These are phyloP conservation scores for Sphaeridia pumilis DNA, from an alignment of 2,888 invertebrate species.

Conservation along the genomic window DNA sequence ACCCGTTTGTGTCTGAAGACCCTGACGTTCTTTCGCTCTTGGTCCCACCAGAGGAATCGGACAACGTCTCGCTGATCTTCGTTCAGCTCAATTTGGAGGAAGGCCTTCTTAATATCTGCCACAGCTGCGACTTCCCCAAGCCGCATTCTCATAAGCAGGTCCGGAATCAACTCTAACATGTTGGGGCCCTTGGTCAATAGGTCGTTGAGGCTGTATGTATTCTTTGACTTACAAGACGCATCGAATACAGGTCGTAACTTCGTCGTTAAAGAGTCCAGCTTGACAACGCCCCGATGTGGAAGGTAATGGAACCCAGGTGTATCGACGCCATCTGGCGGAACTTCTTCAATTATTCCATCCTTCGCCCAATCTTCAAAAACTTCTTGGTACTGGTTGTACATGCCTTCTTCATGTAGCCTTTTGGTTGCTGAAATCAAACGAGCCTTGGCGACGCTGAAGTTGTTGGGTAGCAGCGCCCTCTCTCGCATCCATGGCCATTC, in stretches of 20 bases:
- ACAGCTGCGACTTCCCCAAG: conserved; percentile 22
- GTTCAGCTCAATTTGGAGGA: conserved; percentile 36
- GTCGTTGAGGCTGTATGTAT: conserved; percentile 25
- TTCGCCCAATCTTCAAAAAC: conserved; percentile 14
- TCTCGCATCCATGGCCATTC: conserved; percentile 36
- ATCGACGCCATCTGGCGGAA: conserved; percentile 9
- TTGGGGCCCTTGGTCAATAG: conserved; percentile 32
- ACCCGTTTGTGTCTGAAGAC: conserved; percentile 9
- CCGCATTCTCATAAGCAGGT: conserved; percentile 18
- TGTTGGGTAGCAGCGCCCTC: conserved; percentile 34
- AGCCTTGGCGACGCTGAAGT: conserved; percentile 5
- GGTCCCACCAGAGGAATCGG: conserved; percentile 33
- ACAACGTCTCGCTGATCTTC: conserved; percentile 35
- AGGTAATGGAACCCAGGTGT: conserved; percentile 5
- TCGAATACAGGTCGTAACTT: conserved; percentile 28
- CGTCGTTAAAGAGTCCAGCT: conserved; percentile 25
- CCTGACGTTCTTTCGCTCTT: conserved; percentile 2
- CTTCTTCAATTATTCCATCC: conserved; percentile 35
- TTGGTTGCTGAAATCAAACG: conserved; percentile 3
- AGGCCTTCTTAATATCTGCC: conserved; percentile 37
- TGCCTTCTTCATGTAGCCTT: background rate
- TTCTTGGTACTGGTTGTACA: conserved; percentile 2
- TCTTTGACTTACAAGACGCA: conserved; percentile 6
- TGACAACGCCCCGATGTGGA: conserved; percentile 33
- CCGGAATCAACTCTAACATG: conserved; percentile 25